These are phyloP conservation scores for Phrynosoma blainvillii DNA, from an alignment of 2,113 vertebrate species.

Conservation along the genomic window DNA sequence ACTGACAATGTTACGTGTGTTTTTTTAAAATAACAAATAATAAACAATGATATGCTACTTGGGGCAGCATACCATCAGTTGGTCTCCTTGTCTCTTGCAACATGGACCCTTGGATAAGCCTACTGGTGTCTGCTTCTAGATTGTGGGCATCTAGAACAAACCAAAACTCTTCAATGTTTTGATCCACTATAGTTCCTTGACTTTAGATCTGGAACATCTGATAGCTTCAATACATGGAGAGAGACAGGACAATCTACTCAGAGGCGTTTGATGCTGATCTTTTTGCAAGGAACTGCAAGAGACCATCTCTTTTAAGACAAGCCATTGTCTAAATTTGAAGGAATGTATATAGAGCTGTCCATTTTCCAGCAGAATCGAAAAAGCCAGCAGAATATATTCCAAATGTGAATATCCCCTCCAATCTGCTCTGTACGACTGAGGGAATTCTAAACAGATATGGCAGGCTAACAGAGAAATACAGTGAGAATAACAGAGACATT, in stretches of 20 bases:
- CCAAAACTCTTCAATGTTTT: neutral
- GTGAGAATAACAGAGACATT: neutral
- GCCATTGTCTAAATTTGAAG: too few species aligned
- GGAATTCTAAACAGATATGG: neutral
- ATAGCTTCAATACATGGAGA: neutral
- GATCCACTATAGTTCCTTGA: neutral
- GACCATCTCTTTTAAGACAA: neutral
- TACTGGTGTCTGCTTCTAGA: too few species aligned
- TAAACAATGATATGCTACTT: neutral
- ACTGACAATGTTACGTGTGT: neutral
- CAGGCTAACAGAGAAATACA: neutral
- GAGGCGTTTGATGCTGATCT: too few species aligned
- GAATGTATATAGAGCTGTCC: too few species aligned
- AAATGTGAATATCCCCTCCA: too few species aligned
- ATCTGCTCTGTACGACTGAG: too few species aligned
- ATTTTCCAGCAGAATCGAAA: too few species aligned
- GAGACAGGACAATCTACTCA: neutral
- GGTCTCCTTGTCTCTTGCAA: too few species aligned
- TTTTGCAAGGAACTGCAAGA: too few species aligned
- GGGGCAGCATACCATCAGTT: neutral
- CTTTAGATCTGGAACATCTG: neutral
- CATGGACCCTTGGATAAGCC: too few species aligned
- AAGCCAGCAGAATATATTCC: too few species aligned
- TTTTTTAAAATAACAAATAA: neutral
- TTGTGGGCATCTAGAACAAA: too few species aligned